Base-by-base conservation (phyloP, 1,140 invertebrate species). In the Pseudomyrmex cubaensis region DNA sequence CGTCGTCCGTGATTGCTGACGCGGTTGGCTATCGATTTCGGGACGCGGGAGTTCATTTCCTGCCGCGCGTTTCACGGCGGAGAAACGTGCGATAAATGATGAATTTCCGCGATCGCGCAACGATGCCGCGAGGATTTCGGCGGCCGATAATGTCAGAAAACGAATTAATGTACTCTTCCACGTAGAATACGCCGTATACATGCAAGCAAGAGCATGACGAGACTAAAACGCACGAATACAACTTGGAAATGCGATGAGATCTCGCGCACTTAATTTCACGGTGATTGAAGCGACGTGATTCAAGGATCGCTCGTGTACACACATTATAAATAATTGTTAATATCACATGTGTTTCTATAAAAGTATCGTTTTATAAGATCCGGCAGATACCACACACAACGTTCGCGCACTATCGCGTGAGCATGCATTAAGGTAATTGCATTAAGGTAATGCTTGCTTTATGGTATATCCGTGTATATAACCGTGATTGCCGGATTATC, bases 401-500 rank as follows among this genome's bases (percentile, higher is more conserved):
- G 22, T 25, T 54, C 48, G 50, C 25, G 15, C 20, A 61, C 20
- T 72, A 59, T 70, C 76, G 76, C 54, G 67, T 35, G 35, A 15
- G 64, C 44, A 70, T 59, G 76, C 76, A 80, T 80, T 80, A 80
- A 8, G 44, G 22, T 72, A 80, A 80, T 80, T 80, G 76, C 76
- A 80, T 80, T 70, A 59, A 72, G 54, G 66, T 72, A 72, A 72
- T 80, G 66, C 12, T 17, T 17, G 66, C 67, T 59, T 59, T 72
- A 72, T 13, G 54, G 25, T 25, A 56, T n/a, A 56, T 50, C 12
- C 54, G 54, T 22, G 50, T 67, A 7, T 25, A 62, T 63, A 67
- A 57, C 75, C 75, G 75, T 78, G 76, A 80, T 80, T 80, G 76
- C 76, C 22, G 83, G 50, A 73, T 80, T 73, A 72, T 74, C 54